Evolutionary conservation across 2,888 invertebrate genomes (phyloP), one percentile per base, ranked within the genome.

Genomic region (Trichopria drosophilae): DNA sequence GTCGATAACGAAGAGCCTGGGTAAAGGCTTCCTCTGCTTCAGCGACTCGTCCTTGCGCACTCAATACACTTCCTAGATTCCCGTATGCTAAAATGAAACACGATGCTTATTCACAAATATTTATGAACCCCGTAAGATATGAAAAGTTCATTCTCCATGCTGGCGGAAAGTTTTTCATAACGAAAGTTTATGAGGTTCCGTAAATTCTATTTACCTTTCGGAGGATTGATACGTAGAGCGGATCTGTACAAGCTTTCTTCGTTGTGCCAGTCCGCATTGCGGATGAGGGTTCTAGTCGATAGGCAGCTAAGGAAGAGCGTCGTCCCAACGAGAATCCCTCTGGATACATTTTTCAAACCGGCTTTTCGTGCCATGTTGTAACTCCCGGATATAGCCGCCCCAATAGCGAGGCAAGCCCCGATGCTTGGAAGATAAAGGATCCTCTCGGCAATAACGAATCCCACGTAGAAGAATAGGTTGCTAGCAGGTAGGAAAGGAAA

Each of bases 391-490:
- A 75, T 79, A 29, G 81, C 80, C 55, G 84, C 80, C 29, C 90
- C 94, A 53, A 95, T 80, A 59, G 96, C 79, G 65, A 97, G 82
- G 78, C 95, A 96, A 77, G 89, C 91, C 44, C 96, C 97, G 69
- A 96, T 91, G 79, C 94, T 95, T 41, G 97, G 96, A 76, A 97
- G 84, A 79, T 97, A 98, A 59, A 98, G 82, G 60, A 97, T 88
- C 59, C 97, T 83, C 79, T 98, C 98, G 52, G 97, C 98, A 47
- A 97, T 90, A 62, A 98, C 97, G 77, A 98, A 98, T 40, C 98
- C 98, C 53, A 98, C 97, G 77, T 97, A 96, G 80, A 96, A 95
- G 77, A 97, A 87, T 65, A 96, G 79, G 82, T 98, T 98, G 66
- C 93, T 89, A 57, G 97, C 96, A 58, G 96, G 97, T 69, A 97